Evolutionary conservation across 2,888 invertebrate genomes (phyloP).

Genomic region (Lysandra bellargus): DNA sequence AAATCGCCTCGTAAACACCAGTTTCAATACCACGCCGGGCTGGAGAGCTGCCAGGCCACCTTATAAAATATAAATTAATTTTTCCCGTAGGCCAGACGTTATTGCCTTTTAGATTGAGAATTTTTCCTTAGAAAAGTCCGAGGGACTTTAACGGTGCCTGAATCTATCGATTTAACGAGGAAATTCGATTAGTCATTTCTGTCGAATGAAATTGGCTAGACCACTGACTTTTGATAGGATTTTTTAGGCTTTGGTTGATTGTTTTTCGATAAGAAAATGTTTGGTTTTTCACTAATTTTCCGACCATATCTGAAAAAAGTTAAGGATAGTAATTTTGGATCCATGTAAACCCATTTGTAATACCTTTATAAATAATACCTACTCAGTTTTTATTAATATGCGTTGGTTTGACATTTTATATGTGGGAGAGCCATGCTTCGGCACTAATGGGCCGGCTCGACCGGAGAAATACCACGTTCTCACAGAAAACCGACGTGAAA

Average conservation of each 20-base stretch:
- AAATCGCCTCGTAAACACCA: slow-evolving; percentile 39
- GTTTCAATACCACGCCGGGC: slow-evolving; percentile 43
- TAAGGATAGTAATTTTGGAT: too few species aligned
- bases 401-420: background rate
- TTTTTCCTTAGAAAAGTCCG: slow-evolving; percentile 56
- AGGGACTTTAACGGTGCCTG: slow-evolving; percentile 60
- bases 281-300: background rate
- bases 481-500: too few species aligned
- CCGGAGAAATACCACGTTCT: too few species aligned
- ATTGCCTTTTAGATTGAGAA: slow-evolving; percentile 62
- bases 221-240: background rate
- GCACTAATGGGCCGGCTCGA: too few species aligned
- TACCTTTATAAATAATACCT: too few species aligned
- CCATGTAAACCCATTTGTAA: too few species aligned
- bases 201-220: background rate
- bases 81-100: slow-evolving; percentile 48
- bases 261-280: background rate
- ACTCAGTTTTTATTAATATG: too few species aligned
- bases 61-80: slow-evolving; percentile 59
- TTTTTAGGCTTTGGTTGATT: background rate
- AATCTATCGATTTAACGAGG: slow-evolving; percentile 58
- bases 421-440: too few species aligned
- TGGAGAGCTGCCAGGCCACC: slow-evolving; percentile 52
- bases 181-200: slow-evolving; percentile 52
- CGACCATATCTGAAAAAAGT: background rate